Percentiles rank a stretch among this genome's conserved stretches.
These are phyloP conservation scores for Planococcus citri DNA, from an alignment of 1,140 invertebrate species.

Conservation along the genomic window DNA sequence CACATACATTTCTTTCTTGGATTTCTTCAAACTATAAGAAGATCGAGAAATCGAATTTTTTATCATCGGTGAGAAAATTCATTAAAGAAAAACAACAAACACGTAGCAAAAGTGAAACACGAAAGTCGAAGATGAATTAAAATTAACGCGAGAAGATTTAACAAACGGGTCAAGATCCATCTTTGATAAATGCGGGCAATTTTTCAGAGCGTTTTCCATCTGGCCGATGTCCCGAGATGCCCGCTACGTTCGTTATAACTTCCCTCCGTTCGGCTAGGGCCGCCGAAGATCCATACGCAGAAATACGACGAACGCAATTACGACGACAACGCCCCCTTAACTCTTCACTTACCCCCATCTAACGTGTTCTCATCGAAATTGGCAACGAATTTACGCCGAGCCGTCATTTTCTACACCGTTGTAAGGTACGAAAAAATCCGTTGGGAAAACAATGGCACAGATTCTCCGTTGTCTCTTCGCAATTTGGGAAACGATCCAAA, in stretches of 20 bases:
- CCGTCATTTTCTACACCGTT: slow-evolving; percentile 6
- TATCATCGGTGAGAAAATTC: no score
- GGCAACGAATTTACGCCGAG: slow-evolving; percentile 5
- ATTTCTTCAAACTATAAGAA: no score
- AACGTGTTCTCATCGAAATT: slow-evolving; percentile 3
- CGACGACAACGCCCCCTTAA: slow-evolving; percentile 1
- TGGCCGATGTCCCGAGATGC: neutral
- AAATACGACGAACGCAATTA: slow-evolving; percentile 6
- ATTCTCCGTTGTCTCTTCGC: slow-evolving; percentile 5
- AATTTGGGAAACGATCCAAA: slow-evolving; percentile 1
- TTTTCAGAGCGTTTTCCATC: slow-evolving; percentile 2
- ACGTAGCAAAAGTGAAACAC: no score
- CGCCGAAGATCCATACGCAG: neutral
- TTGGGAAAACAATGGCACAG: slow-evolving; percentile 2
- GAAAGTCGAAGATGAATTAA: neutral
- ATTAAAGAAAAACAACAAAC: no score
- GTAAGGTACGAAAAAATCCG: slow-evolving; percentile 6
- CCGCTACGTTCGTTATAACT: neutral
- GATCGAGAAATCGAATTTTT: no score
- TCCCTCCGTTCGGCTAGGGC: neutral
- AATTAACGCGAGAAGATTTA: neutral
- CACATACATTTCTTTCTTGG: no score
- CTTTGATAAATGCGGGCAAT: slow-evolving; percentile 6
- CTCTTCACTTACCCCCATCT: neutral
- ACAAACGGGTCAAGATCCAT: slow-evolving; percentile 6